Percentiles rank a stretch among this genome's conserved stretches.
phyloP scores from a whole-genome alignment of 1,140 invertebrate genomes.

The Coenobita brevimanus region DNA sequence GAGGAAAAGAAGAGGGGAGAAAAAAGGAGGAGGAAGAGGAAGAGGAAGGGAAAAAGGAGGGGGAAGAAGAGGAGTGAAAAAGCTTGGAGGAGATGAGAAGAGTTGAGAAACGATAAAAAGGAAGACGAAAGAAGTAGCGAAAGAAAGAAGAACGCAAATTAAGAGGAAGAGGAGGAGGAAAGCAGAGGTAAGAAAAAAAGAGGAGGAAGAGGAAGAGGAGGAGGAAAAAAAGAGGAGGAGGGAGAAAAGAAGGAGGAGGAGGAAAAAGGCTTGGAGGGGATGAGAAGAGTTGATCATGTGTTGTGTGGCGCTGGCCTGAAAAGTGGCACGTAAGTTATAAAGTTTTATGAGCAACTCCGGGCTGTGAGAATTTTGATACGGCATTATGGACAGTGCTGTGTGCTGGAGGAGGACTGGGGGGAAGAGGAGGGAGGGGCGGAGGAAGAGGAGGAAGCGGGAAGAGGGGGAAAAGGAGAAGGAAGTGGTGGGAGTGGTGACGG shows the following conservation, averaged over 20 bases:
- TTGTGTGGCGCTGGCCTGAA: neutral
- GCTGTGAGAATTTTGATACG: conserved; percentile 31
- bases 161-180: neutral
- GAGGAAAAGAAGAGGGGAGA: neutral
- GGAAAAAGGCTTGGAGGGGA: neutral
- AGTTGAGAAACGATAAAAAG: neutral
- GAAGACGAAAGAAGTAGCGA: neutral
- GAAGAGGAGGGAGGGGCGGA: neutral
- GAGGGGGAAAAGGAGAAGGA: too few relatives aligned
- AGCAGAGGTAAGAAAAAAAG: neutral
- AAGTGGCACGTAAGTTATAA: conserved; percentile 24
- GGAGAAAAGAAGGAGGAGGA: neutral
- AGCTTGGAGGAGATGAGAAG: neutral
- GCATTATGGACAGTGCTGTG: conserved; percentile 23
- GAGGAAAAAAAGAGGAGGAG: neutral
- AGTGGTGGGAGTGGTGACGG: too few relatives aligned
- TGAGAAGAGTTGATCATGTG: neutral
- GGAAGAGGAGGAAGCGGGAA: too few relatives aligned
- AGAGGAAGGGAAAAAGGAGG: neutral
- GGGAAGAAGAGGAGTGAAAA: neutral
- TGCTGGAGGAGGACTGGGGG: conserved; percentile 1
- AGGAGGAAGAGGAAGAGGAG: neutral
- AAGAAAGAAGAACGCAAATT: neutral
- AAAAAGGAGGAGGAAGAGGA: neutral
- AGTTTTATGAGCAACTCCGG: conserved; percentile 31